phyloP scores from a whole-genome alignment of 2,113 vertebrate genomes.

The Bambusicola thoracicus region DNA sequence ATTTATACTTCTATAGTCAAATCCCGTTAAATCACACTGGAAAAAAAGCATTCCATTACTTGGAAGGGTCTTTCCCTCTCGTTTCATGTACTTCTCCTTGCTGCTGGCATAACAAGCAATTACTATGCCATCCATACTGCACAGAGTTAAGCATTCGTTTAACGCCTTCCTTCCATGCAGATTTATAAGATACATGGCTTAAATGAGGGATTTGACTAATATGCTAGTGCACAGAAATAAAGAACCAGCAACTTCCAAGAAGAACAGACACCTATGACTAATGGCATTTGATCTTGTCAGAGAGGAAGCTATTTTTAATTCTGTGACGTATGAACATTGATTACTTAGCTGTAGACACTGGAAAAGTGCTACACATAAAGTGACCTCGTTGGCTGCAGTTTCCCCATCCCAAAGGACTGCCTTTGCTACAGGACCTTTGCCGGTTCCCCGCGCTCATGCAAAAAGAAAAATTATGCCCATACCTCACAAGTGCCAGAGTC shows the following conservation, averaged over 20 bases:
- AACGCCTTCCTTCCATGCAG: neutral
- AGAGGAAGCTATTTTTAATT: conserved; percentile 54
- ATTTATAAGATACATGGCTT: neutral
- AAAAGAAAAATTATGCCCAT: neutral
- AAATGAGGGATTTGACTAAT: conserved; percentile 7
- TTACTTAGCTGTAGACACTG: neutral
- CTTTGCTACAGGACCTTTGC: neutral
- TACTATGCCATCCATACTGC: neutral
- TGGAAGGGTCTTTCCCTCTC: neutral
- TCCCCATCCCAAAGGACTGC: neutral
- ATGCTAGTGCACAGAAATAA: neutral
- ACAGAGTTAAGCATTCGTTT: neutral
- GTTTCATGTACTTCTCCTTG: neutral
- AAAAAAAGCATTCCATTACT: neutral
- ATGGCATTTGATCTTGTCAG: conserved; percentile 41
- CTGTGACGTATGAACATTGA: conserved; percentile 53
- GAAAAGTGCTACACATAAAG: neutral
- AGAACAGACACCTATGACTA: conserved; percentile 35
- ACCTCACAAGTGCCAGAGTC: neutral
- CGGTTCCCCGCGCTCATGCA: neutral
- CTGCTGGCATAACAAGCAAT: neutral
- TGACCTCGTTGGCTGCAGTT: neutral
- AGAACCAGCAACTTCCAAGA: conserved; percentile 12
- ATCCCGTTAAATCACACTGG: neutral
- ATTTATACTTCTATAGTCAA: neutral